Evolutionary conservation across 2,797 vertebrate genomes (phyloP).

Genomic region (Acanthurus lineatus): DNA sequence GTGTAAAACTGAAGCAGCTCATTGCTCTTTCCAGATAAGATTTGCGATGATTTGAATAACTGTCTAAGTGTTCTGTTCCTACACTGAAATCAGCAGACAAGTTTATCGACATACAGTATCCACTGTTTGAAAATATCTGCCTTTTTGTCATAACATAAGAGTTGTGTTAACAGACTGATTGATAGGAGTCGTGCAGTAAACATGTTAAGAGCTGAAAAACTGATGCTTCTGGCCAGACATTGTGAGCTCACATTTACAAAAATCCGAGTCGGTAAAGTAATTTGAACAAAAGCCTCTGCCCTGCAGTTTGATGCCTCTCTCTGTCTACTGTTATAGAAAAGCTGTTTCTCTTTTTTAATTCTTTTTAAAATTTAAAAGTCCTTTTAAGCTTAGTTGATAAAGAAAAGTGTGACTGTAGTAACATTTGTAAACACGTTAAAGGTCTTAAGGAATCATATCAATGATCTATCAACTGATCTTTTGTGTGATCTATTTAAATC

Average conservation of each 20-base stretch:
- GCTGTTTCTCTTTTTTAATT: not conserved
- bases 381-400: not conserved
- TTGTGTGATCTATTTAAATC: not conserved
- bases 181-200: not conserved
- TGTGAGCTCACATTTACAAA: not conserved
- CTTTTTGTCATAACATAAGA: not conserved
- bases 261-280: not conserved
- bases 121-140: not conserved
- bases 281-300: not conserved
- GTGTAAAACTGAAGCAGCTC: conserved; percentile 24
- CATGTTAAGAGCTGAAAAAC: conserved; percentile 11
- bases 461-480: not conserved
- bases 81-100: not conserved
- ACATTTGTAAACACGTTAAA: not conserved
- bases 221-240: not conserved
- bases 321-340: conserved; percentile 9
- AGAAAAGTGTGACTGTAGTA: not conserved
- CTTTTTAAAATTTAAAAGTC: not conserved
- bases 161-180: not conserved
- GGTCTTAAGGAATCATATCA: not conserved
- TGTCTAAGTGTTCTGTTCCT: not conserved
- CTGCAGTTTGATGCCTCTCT: not conserved
- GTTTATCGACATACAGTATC: not conserved
- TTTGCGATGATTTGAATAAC: not conserved
- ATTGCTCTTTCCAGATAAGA: not conserved